Conservation (phyloP, 1,140 invertebrate genomes). For the Sinella curviseta region DNA sequence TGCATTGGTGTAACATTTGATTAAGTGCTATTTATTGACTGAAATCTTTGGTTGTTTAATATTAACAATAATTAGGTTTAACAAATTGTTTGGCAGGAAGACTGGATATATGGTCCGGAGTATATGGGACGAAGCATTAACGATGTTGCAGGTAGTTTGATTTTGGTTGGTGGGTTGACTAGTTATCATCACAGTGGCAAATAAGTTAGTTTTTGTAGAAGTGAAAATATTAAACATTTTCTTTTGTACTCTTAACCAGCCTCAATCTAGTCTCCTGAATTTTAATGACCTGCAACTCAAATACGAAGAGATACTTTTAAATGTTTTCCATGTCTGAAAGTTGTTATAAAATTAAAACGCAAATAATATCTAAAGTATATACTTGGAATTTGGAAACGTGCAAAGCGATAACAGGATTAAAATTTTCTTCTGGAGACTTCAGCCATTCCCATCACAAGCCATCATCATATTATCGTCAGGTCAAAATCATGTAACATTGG, state of each 20-base stretch:
- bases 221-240: too few relatives aligned
- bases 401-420: too few relatives aligned
- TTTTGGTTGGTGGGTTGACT: neutral
- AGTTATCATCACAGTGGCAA: neutral
- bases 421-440: slow-evolving; percentile 15
- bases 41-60: neutral
- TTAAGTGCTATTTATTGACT: slow-evolving; percentile 18
- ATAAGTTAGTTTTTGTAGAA: too few relatives aligned
- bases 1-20: too few relatives aligned
- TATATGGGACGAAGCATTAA: slow-evolving; percentile 80
- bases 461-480: neutral
- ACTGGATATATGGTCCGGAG: neutral
- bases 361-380: neutral
- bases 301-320: neutral
- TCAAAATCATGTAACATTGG: neutral
- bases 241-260: too few relatives aligned
- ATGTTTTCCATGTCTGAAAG: neutral
- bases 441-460: too few relatives aligned
- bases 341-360: neutral
- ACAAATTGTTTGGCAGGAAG: neutral
- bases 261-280: neutral
- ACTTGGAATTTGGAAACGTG: slow-evolving; percentile 8
- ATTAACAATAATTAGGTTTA: neutral
- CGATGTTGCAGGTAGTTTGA: slow-evolving; percentile 68
- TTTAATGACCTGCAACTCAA: neutral